These are phyloP conservation scores for Cranoglanis bouderius DNA, from an alignment of 2,113 vertebrate genomes.

Conservation along the genomic window DNA sequence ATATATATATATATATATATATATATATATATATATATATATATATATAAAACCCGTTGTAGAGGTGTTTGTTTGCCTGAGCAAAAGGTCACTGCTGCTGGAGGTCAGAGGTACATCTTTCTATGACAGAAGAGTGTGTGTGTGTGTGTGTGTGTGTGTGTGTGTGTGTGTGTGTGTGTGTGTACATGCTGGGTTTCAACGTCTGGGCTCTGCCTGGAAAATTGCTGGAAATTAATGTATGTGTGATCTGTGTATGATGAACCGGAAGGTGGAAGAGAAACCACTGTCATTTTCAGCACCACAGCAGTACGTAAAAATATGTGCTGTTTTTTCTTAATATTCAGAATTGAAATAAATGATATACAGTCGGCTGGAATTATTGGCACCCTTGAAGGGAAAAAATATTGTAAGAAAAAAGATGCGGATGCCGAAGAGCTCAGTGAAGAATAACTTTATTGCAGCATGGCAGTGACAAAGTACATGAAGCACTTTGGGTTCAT, in stretches of 20 bases:
- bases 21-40: too few relatives aligned
- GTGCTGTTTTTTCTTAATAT: not conserved
- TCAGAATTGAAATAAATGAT: not conserved
- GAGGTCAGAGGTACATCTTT: not conserved
- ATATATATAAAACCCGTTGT: too few relatives aligned
- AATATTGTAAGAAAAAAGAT: too few relatives aligned
- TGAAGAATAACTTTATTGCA: too few relatives aligned
- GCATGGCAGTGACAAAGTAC: too few relatives aligned
- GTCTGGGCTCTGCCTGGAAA: not conserved
- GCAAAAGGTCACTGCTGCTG: slow-evolving; percentile 1
- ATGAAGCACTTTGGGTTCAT: too few relatives aligned
- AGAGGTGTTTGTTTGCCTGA: not conserved
- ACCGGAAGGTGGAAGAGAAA: not conserved
- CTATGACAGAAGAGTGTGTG: not conserved
- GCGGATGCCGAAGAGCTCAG: too few relatives aligned
- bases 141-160: not conserved
- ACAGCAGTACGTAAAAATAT: not conserved
- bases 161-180: not conserved
- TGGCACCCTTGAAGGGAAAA: not conserved
- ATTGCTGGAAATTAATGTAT: not conserved
- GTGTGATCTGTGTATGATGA: not conserved
- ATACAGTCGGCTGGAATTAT: not conserved
- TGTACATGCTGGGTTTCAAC: not conserved
- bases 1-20: too few relatives aligned
- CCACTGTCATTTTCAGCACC: not conserved